Conservation (phyloP, 1,140 invertebrate genomes). For the Trissolcus basalis region DNA sequence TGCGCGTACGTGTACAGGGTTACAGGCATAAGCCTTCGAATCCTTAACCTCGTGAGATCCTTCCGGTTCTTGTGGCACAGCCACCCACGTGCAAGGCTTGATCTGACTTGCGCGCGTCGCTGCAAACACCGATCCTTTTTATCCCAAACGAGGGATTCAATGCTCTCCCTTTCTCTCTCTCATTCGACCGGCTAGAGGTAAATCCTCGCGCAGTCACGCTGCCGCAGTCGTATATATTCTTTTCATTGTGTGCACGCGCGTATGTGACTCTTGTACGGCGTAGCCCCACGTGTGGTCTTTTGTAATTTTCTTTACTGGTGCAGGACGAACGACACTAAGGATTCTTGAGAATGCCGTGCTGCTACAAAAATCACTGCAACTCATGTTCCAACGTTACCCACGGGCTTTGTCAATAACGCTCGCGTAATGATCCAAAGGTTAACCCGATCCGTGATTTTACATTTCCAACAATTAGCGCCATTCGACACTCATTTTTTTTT, state of each 20-base stretch:
- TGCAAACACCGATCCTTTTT: slow-evolving; percentile 70
- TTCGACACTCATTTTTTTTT: not conserved
- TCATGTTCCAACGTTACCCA: slow-evolving; percentile 19
- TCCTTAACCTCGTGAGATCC: slow-evolving; percentile 63
- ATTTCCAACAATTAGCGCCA: slow-evolving; percentile 21
- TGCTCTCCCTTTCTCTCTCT: slow-evolving; percentile 39
- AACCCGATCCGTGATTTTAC: slow-evolving; percentile 13
- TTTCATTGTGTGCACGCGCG: slow-evolving; percentile 59
- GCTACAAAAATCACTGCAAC: slow-evolving; percentile 43
- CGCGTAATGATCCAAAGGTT: slow-evolving; percentile 25
- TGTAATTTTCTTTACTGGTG: slow-evolving; percentile 68
- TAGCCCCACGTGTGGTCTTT: slow-evolving; percentile 70
- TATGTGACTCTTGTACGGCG: slow-evolving; percentile 53
- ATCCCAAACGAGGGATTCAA: slow-evolving; percentile 73
- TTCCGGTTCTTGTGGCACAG: slow-evolving; percentile 66
- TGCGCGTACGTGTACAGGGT: slow-evolving; percentile 45
- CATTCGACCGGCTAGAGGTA: slow-evolving; percentile 58
- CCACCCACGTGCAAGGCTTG: slow-evolving; percentile 65
- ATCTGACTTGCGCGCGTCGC: slow-evolving; percentile 38
- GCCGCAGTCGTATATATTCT: slow-evolving; percentile 69
- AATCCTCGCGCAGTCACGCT: slow-evolving; percentile 68
- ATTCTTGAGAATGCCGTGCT: slow-evolving; percentile 52
- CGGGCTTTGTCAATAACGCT: slow-evolving; percentile 25
- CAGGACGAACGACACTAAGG: slow-evolving; percentile 50
- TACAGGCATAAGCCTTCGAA: slow-evolving; percentile 59